Evolutionary conservation across 2,113 vertebrate genomes (phyloP).

Genomic region (Onychorhynchus coronatus): DNA sequence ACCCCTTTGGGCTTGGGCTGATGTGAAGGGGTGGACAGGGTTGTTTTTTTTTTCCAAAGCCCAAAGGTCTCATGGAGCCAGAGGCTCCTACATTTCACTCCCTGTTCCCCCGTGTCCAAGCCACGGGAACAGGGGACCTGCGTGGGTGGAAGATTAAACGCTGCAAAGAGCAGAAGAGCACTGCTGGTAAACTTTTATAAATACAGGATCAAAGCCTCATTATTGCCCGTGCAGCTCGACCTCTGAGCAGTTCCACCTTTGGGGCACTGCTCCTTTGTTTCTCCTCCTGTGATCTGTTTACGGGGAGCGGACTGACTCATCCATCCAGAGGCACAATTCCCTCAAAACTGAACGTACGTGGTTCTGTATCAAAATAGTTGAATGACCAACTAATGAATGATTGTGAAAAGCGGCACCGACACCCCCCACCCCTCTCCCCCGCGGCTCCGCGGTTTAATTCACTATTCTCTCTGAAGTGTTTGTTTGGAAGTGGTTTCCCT

Average conservation of each 20-base stretch:
- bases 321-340: not conserved
- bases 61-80: not conserved
- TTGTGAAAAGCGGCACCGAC: not conserved
- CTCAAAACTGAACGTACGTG: not conserved
- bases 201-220: not conserved
- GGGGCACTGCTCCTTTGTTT: not conserved
- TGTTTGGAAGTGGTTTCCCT: not conserved
- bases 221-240: not conserved
- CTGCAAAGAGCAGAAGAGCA: not conserved
- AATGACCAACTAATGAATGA: not conserved
- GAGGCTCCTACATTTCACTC: not conserved
- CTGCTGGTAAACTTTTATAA: not conserved
- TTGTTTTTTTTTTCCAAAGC: not conserved
- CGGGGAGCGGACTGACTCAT: not conserved
- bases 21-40: not conserved
- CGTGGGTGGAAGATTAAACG: not conserved
- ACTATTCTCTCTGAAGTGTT: not conserved
- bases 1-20: not conserved
- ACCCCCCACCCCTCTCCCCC: too few species aligned
- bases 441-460: not conserved
- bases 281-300: not conserved
- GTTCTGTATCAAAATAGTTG: not conserved
- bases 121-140: fast-evolving
- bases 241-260: not conserved
- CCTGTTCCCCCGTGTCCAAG: not conserved